phyloP scores from a whole-genome alignment of 2,797 vertebrate species.

The Rhodeus uyekii region DNA sequence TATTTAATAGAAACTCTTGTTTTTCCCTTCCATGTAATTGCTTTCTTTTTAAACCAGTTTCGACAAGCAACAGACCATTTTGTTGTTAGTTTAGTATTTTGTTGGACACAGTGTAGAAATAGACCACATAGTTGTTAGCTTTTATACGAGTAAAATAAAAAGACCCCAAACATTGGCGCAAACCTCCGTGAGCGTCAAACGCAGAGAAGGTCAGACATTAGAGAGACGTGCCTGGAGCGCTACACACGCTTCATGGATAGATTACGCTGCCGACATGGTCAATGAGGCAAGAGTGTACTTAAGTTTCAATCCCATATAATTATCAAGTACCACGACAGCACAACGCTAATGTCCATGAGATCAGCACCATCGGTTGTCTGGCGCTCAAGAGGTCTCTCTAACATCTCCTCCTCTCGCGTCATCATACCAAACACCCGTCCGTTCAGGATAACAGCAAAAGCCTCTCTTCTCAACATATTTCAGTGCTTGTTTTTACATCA shows the following conservation, averaged over 20 bases:
- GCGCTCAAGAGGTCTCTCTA: conserved; percentile 55
- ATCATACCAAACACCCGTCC: conserved; percentile 75
- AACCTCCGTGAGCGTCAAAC: conserved; percentile 37
- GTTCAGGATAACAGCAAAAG: conserved; percentile 55
- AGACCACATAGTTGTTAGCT: not conserved
- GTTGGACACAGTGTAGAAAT: not conserved
- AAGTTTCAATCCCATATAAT: not conserved
- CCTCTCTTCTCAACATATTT: conserved; percentile 30
- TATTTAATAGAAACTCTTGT: too few species aligned
- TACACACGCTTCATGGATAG: not conserved
- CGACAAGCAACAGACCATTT: not conserved
- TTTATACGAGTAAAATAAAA: not conserved
- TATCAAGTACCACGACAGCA: not conserved
- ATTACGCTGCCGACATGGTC: not conserved
- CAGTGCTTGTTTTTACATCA: conserved; percentile 24
- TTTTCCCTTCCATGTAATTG: not conserved
- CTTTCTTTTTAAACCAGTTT: not conserved
- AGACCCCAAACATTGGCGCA: conserved; percentile 16
- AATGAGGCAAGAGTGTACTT: not conserved
- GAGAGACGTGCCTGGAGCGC: not conserved
- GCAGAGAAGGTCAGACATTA: conserved; percentile 12
- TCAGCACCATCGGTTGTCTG: conserved; percentile 71
- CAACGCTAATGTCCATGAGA: conserved; percentile 44
- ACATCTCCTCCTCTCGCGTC: conserved; percentile 56
- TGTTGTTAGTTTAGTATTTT: not conserved